Base-by-base conservation (phyloP, 2,113 vertebrate species). In the Platycercus adscitus region DNA sequence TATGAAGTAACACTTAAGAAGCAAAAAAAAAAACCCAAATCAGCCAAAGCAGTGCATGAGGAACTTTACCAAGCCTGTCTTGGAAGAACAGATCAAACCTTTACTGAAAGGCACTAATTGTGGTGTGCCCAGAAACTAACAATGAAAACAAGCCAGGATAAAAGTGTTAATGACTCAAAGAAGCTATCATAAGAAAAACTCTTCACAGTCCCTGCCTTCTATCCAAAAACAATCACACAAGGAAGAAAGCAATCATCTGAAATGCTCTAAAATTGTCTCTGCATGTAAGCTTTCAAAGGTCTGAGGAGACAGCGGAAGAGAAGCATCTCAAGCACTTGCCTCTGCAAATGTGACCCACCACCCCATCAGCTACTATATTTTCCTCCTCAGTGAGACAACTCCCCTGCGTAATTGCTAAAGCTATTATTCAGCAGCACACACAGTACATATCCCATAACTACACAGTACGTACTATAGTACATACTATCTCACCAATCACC, bases 291-390 rank as follows among this genome's bases (percentile, higher is more conserved):
- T 73, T 58, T 41, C 37, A 26, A 17, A 53, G 28, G n/a, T 33
- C 46, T 41, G n/a, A 53, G 19, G 21, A 53, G 4, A 17, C 6
- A 7, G 16, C n/a, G 11, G 71, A 35, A 29, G 21, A 82, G 35
- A 55, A 95, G 47, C 33, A 84, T 26, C 60, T 71, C 69, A 37
- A 75, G 60, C 1, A 1, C 70, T 64, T 75, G 50, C n/a, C 2
- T 0, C 23, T 29, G 7, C 0, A 0, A 71, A 53, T 5, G 10
- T 70, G 33, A 71, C 8, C 17, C 4, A 3, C 21, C 29, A 60
- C 60, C 55, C 39, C 1, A 0, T 9, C 3, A 0, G 19, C 35
- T 3, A 0, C 47, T 50, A 1, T 10, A 31, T 49, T 46, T 55
- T 26, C 25, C 47, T 61, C 41, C 65, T 64, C 63, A 46, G 33